phyloP scores from a whole-genome alignment of 2,113 vertebrate species.

The Apaloderma vittatum region DNA sequence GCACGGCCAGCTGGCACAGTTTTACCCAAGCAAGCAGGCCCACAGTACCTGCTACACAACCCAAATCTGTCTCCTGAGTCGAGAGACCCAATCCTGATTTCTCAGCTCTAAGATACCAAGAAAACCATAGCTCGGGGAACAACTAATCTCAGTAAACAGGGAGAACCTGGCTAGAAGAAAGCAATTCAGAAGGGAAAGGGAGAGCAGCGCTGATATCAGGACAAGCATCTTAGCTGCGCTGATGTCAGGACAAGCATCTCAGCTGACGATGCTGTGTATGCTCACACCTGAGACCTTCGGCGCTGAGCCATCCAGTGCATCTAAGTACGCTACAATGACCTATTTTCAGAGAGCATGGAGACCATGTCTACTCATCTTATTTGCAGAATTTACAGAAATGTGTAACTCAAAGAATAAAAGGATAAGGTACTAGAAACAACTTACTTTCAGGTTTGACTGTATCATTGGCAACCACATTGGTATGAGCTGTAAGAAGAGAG shows the following conservation, averaged over 20 bases:
- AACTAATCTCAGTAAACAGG: not conserved
- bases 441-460: conserved; percentile 97
- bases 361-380: not conserved
- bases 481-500: conserved; percentile 87
- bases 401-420: not conserved
- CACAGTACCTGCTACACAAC: not conserved
- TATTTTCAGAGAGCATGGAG: not conserved
- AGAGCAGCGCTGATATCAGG: not conserved
- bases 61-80: not conserved
- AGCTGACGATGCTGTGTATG: not conserved
- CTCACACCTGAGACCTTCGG: not conserved
- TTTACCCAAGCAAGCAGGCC: not conserved
- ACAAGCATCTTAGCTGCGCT: too few relatives aligned
- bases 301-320: not conserved
- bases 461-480: conserved; percentile 99
- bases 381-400: not conserved
- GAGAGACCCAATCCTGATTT: not conserved
- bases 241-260: not conserved
- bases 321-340: not conserved
- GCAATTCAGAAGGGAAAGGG: not conserved
- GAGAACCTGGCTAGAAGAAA: not conserved
- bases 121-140: not conserved
- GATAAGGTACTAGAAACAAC: not conserved
- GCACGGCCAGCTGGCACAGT: not conserved
- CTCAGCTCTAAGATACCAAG: not conserved